Percentiles rank a stretch among this genome's conserved stretches.
phyloP scores from a whole-genome alignment of 2,888 invertebrate genomes.

The Hemicrepidius hirtus region DNA sequence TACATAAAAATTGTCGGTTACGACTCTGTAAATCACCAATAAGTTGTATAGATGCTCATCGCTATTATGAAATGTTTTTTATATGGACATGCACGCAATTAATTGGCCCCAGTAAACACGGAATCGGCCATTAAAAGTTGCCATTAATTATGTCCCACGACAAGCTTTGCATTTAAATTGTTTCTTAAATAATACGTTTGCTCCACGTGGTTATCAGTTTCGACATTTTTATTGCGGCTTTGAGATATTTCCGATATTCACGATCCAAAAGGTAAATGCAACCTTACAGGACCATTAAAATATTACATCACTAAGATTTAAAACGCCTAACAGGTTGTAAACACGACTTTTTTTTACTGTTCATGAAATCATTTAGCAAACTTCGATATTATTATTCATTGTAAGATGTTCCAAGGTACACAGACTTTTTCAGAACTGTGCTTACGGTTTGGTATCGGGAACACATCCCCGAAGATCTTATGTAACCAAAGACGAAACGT shows the following conservation, averaged over 20 bases:
- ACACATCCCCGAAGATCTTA: too few species aligned
- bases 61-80: conserved; percentile 48
- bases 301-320: conserved; percentile 11
- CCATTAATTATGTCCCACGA: conserved; percentile 55
- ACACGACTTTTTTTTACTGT: background rate
- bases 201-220: conserved; percentile 38
- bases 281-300: conserved; percentile 1
- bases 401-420: too few species aligned
- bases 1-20: conserved; percentile 19
- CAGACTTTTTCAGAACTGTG: too few species aligned
- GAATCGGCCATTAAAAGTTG: conserved; percentile 51
- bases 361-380: too few species aligned
- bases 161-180: conserved; percentile 57
- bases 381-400: too few species aligned
- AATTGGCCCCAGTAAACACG: conserved; percentile 54
- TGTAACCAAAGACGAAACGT: too few species aligned
- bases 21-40: conserved; percentile 30
- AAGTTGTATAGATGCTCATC: conserved; percentile 37
- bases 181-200: conserved; percentile 47
- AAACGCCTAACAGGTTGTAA: conserved; percentile 2
- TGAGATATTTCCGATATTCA: conserved; percentile 27
- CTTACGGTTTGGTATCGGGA: too few species aligned
- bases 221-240: conserved; percentile 48
- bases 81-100: conserved; percentile 52
- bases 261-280: conserved; percentile 19